Evolutionary conservation across 2,797 vertebrate species (phyloP), one percentile per base, ranked within the genome.

Genomic region (Avahi laniger): DNA sequence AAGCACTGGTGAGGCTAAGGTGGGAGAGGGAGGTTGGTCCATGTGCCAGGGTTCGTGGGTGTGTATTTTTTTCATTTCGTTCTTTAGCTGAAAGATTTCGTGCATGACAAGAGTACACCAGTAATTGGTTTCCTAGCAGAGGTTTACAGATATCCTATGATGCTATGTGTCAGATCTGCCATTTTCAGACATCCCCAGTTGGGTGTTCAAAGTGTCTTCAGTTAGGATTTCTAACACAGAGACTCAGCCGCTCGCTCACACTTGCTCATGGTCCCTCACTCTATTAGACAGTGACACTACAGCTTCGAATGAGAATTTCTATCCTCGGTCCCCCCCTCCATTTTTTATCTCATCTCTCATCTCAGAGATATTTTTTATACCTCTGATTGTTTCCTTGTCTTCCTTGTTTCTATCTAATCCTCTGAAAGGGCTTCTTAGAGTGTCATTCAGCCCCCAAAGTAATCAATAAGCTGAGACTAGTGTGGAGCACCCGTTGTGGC

Each of bases 41-140:
- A 0, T 30, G 11, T 83, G 90, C 83, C 75, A 57, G 70, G 48
- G n/a, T 57, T 9, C 24, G n/a, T 22, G 43, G 28, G 2, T 0
- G 2, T n/a, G 9, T 67, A 38, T n/a, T 35, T 26, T 8, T 54
- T 88, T 43, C 70, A 50, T 69, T 93, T 81, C 86, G 89, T 73
- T 95, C 54, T 95, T 94, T 38, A 46, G 15, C 69, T 95, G 75
- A 6, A 84, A 72, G 73, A 28, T 13, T 93, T 30, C 22, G 22
- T 69, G 69, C 28, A 48, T 73, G 95, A 78, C n/a, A 50, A 30
- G 78, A 54, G 95, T 46, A 82, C 69, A 57, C 67, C 79, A 86
- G 38, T 96, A 98, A 96, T 76, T 98, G 89, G 96, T 97, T 94
- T 67, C 91, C 52, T 65, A 82, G 50, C 88, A 94, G 95, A 97